Percentiles rank a stretch among this genome's conserved stretches.
phyloP scores from a whole-genome alignment of 2,797 vertebrate genomes.

The Pelochelys cantorii region DNA sequence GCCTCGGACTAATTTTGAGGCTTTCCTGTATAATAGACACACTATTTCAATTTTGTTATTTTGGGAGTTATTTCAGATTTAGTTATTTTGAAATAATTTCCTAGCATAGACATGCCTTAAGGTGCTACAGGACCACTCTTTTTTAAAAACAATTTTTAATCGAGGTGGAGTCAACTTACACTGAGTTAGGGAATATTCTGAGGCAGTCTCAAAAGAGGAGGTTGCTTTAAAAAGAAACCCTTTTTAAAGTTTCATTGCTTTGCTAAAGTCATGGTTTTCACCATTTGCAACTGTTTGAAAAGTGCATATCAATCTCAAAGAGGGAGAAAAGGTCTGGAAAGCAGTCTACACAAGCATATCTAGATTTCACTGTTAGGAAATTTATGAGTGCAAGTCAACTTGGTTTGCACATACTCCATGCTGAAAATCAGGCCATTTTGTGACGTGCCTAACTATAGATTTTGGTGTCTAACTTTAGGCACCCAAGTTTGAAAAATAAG shows the following conservation, averaged over 20 bases:
- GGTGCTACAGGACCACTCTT: too few relatives aligned
- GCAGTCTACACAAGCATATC: not conserved
- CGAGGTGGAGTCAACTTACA: not conserved
- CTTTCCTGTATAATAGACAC: too few relatives aligned
- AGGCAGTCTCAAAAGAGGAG: not conserved
- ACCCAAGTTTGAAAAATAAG: not conserved
- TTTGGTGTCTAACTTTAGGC: not conserved
- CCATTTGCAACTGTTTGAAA: not conserved
- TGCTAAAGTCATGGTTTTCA: not conserved
- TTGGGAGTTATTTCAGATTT: too few relatives aligned
- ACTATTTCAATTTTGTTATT: too few relatives aligned
- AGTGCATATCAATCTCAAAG: not conserved
- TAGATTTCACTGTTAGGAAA: not conserved
- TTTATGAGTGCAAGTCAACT: not conserved
- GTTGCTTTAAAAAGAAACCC: not conserved
- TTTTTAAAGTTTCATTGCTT: not conserved
- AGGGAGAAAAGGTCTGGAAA: accelerated
- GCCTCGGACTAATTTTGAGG: too few relatives aligned
- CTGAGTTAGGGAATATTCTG: not conserved
- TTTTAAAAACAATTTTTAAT: not conserved
- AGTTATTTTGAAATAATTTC: too few relatives aligned
- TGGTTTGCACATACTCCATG: not conserved
- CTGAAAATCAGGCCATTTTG: not conserved
- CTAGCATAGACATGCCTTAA: too few relatives aligned
- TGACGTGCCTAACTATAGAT: not conserved